Evolutionary conservation across 2,888 invertebrate species (phyloP), one percentile per base, ranked within the genome.

Genomic region (Orgyia antiqua): DNA sequence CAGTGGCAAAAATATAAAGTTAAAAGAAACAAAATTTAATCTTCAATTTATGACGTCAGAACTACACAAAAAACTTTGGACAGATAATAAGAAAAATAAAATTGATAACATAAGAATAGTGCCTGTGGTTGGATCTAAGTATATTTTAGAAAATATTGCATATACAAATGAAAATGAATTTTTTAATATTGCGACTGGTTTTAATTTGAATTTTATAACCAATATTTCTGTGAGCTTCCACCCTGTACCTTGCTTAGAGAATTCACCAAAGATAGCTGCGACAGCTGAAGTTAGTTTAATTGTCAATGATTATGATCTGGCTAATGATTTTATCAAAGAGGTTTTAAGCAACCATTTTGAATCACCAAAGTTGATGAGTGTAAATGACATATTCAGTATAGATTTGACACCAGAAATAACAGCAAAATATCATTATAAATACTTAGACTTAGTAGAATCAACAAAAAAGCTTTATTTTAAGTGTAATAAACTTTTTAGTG

Each of bases 311-410:
- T 76, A 67, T 66, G 82, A 83, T 32, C 47, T 86, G 34, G 63
- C 71, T 6, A 80, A 78, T 60, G 79, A 82, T 28, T 79, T 91
- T 24, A 65, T 89, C 0, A 91, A 91, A 64, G 70, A 86, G 29
- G 68, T 92, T 27, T 62, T 94, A 20, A 88, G 87, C 51, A 91
- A 90, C 56, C 90, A 92, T 60, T 94, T 94, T 65, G 88, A 87
- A 57, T 73, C 75, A 23, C 93, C 93, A 10, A 90, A 90, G 55
- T 74, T 92, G 45, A 55, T 94, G 3, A 89, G 89, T 53, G 70
- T 79, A 24, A 87, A 89, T 51, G 92, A 93, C 62, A 71, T 91
- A 21, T 90, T 94, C 58, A 82, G 84, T 28, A 87, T 94, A 41
- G 78, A 89, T 24, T 67, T 93, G 0, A 88, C 86, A 31, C 87